Evolutionary conservation across 53 echinoderm and acorn worm genomes (phyloP).

Genomic region (Zoroaster sp.): DNA sequence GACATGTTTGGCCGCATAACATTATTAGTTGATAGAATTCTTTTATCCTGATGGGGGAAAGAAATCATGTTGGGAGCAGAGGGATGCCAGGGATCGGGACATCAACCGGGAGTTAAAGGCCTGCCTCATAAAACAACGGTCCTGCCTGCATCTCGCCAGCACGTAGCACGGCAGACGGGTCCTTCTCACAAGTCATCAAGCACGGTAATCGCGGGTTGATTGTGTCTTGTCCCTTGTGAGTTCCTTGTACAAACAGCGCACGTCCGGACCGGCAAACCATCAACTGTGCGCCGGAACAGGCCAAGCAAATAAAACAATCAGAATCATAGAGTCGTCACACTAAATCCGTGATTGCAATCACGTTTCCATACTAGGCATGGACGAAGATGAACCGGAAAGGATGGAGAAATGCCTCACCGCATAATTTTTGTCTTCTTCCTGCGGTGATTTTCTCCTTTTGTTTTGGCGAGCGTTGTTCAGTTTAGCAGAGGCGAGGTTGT

Average conservation of each 20-base stretch:
- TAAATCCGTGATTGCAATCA: neutral
- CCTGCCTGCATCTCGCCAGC: neutral
- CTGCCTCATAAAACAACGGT: too few relatives aligned
- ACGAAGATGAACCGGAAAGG: neutral
- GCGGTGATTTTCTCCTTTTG: neutral
- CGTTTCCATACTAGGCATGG: neutral
- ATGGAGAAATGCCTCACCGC: neutral
- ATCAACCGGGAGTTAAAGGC: too few relatives aligned
- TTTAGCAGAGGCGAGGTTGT: neutral
- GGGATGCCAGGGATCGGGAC: too few relatives aligned
- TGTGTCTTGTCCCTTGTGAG: neutral
- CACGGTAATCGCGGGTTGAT: conserved; percentile 27
- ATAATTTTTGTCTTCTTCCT: neutral
- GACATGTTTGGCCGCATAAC: too few relatives aligned
- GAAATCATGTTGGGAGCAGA: too few relatives aligned
- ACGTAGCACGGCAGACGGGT: conserved; percentile 6
- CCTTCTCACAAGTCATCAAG: conserved; percentile 31
- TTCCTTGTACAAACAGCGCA: conserved; percentile 29
- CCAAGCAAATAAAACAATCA: neutral
- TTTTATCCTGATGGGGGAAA: too few relatives aligned
- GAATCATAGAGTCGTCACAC: conserved; percentile 15
- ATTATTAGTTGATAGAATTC: too few relatives aligned
- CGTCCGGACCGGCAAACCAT: conserved; percentile 39
- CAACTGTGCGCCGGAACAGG: neutral
- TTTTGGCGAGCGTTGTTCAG: neutral